Percentiles rank a stretch among this genome's conserved stretches.
phyloP scores from a whole-genome alignment of 2,888 invertebrate species.

The Marasmarcha lunaedactyla region DNA sequence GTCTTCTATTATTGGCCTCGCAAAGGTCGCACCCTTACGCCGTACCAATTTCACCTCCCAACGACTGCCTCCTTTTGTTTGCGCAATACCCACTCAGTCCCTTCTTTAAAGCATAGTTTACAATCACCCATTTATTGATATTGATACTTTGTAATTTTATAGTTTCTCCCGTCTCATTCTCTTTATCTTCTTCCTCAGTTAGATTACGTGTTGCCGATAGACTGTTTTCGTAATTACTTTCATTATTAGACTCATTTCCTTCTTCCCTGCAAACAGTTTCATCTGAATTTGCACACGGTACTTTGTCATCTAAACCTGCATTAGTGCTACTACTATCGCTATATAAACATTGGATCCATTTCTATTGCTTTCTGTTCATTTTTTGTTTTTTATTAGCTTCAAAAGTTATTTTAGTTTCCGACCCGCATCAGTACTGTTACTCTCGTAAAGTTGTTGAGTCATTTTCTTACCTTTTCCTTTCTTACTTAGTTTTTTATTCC shows the following conservation, averaged over 20 bases:
- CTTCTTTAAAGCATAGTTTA: conserved; percentile 1
- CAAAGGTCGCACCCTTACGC: conserved; percentile 1
- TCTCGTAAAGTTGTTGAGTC: background rate
- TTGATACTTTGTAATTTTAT: background rate
- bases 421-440: background rate
- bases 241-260: background rate
- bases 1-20: conserved; percentile 1
- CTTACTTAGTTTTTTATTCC: background rate
- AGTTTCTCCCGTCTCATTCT: conserved; percentile 1
- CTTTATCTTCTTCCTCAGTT: background rate
- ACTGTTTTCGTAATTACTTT: no score
- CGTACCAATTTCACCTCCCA: conserved; percentile 1
- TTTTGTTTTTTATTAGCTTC: background rate
- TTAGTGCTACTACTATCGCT: background rate
- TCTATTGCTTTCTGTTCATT: conserved; percentile 1
- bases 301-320: background rate
- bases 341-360: background rate
- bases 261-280: background rate
- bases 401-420: background rate
- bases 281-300: conserved; percentile 4
- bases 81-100: background rate
- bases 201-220: no score
- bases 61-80: conserved; percentile 1
- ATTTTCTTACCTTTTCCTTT: background rate
- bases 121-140: background rate